phyloP scores from a whole-genome alignment of 2,113 vertebrate genomes.

The Megaceryle maxima region DNA sequence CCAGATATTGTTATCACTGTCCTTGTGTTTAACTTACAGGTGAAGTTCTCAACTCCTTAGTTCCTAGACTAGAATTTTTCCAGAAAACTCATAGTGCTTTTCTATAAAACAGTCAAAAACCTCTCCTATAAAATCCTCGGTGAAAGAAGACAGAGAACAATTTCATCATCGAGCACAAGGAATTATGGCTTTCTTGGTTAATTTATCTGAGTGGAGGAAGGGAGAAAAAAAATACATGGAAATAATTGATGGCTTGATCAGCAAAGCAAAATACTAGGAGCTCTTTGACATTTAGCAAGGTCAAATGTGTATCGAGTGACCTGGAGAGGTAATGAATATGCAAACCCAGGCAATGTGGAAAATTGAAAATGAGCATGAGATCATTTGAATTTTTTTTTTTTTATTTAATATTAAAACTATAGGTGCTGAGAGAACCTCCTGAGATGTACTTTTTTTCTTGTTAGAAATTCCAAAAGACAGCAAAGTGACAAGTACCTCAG shows the following conservation, averaged over 20 bases:
- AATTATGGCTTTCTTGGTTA: neutral
- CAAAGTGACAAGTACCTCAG: neutral
- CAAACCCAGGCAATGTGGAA: neutral
- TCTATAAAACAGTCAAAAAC: neutral
- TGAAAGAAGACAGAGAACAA: rapidly evolving
- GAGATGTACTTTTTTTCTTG: neutral
- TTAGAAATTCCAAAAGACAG: neutral
- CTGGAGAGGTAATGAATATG: constrained; percentile 1
- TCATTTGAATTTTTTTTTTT: neutral
- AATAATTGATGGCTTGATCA: neutral
- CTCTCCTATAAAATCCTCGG: neutral
- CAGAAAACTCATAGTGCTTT: neutral
- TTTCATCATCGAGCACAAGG: neutral
- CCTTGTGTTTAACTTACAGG: neutral
- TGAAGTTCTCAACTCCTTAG: neutral
- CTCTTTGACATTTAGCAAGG: constrained; percentile 10
- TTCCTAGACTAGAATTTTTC: neutral
- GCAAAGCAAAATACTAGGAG: neutral
- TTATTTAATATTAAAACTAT: neutral
- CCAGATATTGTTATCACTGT: rapidly evolving
- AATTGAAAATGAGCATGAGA: neutral
- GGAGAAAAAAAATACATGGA: neutral
- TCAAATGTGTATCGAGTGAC: neutral
- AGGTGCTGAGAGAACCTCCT: neutral
- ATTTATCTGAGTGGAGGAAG: neutral